Evolutionary conservation across 2,113 vertebrate genomes (phyloP).

Genomic region (Pongo pygmaeus): DNA sequence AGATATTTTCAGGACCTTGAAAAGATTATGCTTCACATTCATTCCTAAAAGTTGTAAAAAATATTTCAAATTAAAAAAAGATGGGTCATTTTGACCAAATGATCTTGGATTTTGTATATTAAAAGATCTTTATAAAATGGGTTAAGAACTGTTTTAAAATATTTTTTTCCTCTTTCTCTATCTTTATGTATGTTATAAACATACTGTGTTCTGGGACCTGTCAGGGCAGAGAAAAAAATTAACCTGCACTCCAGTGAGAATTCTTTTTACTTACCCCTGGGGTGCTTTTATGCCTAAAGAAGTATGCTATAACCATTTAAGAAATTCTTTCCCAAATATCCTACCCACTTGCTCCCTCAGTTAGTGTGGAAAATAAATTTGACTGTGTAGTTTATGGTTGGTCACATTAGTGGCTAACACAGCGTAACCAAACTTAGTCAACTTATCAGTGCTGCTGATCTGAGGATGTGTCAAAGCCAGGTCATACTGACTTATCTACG

Average conservation of each 20-base stretch:
- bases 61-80: slow-evolving; percentile 22
- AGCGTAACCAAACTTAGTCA: not conserved
- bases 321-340: slow-evolving; percentile 31
- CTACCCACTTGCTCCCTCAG: not conserved
- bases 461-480: not conserved
- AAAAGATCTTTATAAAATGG: slow-evolving; percentile 22
- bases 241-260: not conserved
- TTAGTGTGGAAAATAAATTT: not conserved
- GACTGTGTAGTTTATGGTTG: not conserved
- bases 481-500: not conserved
- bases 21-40: slow-evolving; percentile 20
- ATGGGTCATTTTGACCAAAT: slow-evolving; percentile 9
- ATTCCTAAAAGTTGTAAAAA: not conserved
- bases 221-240: slow-evolving; percentile 12
- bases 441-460: not conserved
- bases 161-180: slow-evolving; percentile 37
- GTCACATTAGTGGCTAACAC: not conserved
- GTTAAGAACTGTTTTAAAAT: slow-evolving; percentile 26
- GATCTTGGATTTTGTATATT: slow-evolving; percentile 11
- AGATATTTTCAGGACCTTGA: slow-evolving; percentile 12
- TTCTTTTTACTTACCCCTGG: not conserved
- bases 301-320: not conserved
- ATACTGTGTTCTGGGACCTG: not conserved
- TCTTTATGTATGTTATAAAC: slow-evolving; percentile 24
- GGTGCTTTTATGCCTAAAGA: slow-evolving; percentile 14